Base-by-base conservation (phyloP, 2,888 invertebrate species). In the Candidula unifasciata region DNA sequence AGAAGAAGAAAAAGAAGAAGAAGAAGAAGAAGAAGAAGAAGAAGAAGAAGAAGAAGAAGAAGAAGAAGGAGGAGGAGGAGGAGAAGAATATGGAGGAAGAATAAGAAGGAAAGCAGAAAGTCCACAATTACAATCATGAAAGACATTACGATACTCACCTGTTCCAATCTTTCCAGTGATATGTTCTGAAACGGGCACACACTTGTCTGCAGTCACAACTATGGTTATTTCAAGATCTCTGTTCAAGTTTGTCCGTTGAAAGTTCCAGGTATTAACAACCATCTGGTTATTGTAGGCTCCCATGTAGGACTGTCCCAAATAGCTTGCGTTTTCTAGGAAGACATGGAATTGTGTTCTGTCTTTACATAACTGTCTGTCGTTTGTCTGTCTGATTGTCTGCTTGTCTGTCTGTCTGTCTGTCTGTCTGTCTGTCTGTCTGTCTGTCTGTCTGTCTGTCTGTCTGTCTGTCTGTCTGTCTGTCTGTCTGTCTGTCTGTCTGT, bases 191-290 rank as follows among this genome's bases (percentile, higher is more conserved):
- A 87, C 81, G 2, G 87, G 87, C 18, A 87, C 77, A 71, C 87
- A 87, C 24, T 54, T 80, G 33, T 77, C 80, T 10, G 69, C 24
- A 33, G 87, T 87, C 71, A 85, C 85, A n/a, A 73, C 52, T 18
- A 87, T 82, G 33, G 82, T 85, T 82, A 87, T 85, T 74, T 85
- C 76, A 21, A 87, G 79, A 79, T 87, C 80, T 24, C 87, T 73
- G 71, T 85, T 84, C 21, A 84, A 33, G 60, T 87, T 79, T 35
- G 74, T 83, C 0, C 87, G 83, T 44, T 54, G 64, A 74, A 87
- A 87, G n/a, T 81, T 82, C 85, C 85, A 87, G 37, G 84, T 57
- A 35, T 82, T 52, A 33, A 87, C 82, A 24, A 64, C 27, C 21
- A 84, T 71, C 24, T 35, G 44, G 76, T 87, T 64, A 24, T 35